Percentiles rank a stretch among this genome's conserved stretches.
These are phyloP conservation scores for Athene cunicularia DNA, from an alignment of 2,113 vertebrate species.

Conservation along the genomic window DNA sequence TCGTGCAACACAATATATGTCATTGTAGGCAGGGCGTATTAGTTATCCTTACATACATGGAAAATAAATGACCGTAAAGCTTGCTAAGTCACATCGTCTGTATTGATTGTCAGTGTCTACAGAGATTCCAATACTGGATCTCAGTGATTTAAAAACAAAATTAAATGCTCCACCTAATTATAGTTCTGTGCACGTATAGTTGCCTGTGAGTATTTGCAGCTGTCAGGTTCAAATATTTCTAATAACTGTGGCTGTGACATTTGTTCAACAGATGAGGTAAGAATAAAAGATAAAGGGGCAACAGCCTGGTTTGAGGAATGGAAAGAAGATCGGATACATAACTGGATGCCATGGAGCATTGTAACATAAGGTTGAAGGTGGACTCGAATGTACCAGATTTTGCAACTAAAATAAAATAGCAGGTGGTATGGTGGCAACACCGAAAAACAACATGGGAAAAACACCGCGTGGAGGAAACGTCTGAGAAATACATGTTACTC, in stretches of 20 bases:
- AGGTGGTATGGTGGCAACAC: background rate
- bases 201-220: constrained; percentile 63
- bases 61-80: constrained; percentile 53
- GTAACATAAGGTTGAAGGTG: constrained; percentile 11
- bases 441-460: background rate
- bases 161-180: constrained; percentile 49
- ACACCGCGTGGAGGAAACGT: background rate
- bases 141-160: constrained; percentile 42
- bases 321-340: background rate
- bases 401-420: background rate
- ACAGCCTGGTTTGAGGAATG: constrained; percentile 17
- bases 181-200: constrained; percentile 14
- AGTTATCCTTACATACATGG: background rate
- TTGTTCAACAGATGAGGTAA: constrained; percentile 65
- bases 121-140: constrained; percentile 26
- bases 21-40: background rate
- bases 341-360: background rate
- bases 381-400: background rate
- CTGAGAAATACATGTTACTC: background rate
- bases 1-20: background rate
- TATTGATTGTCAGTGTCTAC: constrained; percentile 23
- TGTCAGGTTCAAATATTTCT: constrained; percentile 62
- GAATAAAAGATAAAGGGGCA: constrained; percentile 35
- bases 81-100: constrained; percentile 36
- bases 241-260: constrained; percentile 60